Evolutionary conservation across 2,113 vertebrate species (phyloP).

Genomic region (Anguilla japonica): DNA sequence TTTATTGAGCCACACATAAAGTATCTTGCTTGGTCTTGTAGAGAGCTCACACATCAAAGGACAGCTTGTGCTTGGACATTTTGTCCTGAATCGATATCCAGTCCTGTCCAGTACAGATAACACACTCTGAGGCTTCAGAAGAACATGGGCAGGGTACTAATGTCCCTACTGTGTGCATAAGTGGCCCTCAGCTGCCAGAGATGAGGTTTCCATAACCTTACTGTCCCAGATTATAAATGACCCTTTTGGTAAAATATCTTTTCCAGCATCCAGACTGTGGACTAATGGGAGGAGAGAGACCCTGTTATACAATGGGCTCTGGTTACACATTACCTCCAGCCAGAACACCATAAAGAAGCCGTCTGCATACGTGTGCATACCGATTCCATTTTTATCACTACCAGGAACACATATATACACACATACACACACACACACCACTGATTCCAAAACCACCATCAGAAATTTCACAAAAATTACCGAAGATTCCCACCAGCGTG

Average conservation of each 20-base stretch:
- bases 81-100: too few species aligned
- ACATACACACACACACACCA: not conserved
- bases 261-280: not conserved
- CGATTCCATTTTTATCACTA: not conserved
- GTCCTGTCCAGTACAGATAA: too few species aligned
- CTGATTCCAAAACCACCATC: not conserved
- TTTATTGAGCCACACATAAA: too few species aligned
- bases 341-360: not conserved
- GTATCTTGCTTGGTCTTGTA: too few species aligned
- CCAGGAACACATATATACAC: not conserved
- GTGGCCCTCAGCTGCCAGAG: too few species aligned
- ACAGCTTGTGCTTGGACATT: too few species aligned
- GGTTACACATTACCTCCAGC: constrained; percentile 10
- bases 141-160: not conserved
- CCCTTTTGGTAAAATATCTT: not conserved
- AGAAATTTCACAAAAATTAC: not conserved
- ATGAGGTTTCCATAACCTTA: not conserved
- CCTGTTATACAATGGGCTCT: constrained; percentile 9
- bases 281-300: not conserved
- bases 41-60: too few species aligned
- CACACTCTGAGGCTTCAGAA: too few species aligned
- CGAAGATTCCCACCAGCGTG: not conserved
- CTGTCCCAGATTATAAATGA: not conserved
- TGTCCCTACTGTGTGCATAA: not conserved
- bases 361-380: not conserved